Conservation (phyloP, 1,140 invertebrate species). For the Nixonia krombeini region DNA sequence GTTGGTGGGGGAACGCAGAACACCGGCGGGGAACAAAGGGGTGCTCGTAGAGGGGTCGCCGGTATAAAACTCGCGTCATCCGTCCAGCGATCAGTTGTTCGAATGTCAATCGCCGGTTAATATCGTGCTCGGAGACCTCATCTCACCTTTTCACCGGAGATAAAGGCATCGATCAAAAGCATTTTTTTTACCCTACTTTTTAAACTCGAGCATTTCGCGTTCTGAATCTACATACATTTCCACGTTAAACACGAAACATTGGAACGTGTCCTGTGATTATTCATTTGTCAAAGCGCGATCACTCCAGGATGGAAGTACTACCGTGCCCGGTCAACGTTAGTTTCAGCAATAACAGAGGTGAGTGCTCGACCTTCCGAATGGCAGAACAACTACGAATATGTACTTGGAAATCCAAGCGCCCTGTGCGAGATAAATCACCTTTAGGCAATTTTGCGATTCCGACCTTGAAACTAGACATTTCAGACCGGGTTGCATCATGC, state of each 20-base stretch:
- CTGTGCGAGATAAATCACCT: constrained; percentile 10
- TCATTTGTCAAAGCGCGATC: background rate
- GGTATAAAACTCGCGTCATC: constrained; percentile 64
- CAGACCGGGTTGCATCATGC: too few species aligned
- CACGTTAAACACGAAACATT: background rate
- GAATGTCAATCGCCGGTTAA: constrained; percentile 14
- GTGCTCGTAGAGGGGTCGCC: constrained; percentile 11
- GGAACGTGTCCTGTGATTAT: background rate
- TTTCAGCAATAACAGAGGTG: constrained; percentile 66
- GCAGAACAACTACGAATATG: background rate
- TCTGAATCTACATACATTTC: background rate
- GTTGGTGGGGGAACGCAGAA: constrained; percentile 41
- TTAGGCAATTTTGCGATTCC: too few species aligned
- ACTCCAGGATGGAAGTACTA: constrained; percentile 61
- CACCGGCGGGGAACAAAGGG: constrained; percentile 38
- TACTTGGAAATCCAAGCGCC: background rate
- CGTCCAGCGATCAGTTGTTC: constrained; percentile 57
- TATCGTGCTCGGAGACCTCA: background rate
- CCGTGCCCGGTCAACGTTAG: constrained; percentile 66
- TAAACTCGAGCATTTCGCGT: too few species aligned
- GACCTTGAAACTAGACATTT: too few species aligned
- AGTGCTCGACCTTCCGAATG: constrained; percentile 10
- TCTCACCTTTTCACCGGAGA: background rate
- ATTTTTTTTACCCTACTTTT: too few species aligned
- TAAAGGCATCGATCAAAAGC: background rate